A percentile compares a stretch with the other conserved stretches of the same genome.
These are phyloP conservation scores for Catharus ustulatus DNA, from an alignment of 2,797 vertebrate genomes.

Conservation along the genomic window DNA sequence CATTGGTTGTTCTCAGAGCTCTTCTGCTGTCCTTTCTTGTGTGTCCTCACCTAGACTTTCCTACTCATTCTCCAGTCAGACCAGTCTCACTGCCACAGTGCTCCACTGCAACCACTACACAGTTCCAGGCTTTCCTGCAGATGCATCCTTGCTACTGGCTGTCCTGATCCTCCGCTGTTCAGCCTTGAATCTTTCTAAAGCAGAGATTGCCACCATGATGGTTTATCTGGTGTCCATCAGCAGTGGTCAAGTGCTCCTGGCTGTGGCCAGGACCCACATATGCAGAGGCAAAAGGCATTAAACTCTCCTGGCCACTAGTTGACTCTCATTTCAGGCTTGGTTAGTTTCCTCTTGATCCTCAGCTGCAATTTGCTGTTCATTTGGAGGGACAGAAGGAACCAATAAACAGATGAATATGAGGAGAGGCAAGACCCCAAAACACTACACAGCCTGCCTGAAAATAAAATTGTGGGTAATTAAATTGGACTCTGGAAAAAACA, in stretches of 20 bases:
- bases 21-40: neutral
- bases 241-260: neutral
- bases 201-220: neutral
- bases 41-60: neutral
- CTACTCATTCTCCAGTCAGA: neutral
- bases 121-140: neutral
- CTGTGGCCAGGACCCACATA: neutral
- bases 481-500: neutral
- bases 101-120: neutral
- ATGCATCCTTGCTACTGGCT: neutral
- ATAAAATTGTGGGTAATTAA: constrained; percentile 1
- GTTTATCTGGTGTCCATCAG: neutral
- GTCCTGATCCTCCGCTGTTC: neutral
- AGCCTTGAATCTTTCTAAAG: neutral
- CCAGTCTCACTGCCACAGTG: neutral
- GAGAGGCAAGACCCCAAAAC: neutral
- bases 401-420: neutral
- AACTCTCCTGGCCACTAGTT: neutral
- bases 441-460: neutral
- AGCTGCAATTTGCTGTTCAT: neutral
- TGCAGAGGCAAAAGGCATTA: neutral
- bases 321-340: neutral
- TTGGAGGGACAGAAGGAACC: neutral
- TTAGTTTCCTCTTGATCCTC: neutral
- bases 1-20: neutral